Base-by-base conservation (phyloP, 2,797 vertebrate species). In the Micropoecilia bifurca region DNA sequence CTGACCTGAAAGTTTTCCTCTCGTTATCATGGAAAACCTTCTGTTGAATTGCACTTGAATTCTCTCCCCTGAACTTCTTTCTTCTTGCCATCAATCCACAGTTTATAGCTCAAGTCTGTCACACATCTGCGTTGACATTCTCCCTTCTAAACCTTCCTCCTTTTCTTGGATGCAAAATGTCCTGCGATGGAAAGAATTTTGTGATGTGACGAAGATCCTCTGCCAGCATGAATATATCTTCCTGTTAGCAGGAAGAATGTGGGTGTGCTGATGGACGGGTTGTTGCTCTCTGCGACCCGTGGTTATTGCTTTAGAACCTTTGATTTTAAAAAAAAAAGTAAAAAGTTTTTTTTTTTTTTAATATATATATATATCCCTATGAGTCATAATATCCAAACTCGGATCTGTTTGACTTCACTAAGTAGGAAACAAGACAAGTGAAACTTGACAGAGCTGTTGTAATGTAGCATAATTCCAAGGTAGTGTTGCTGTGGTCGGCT, bases 221-320 rank as follows among this genome's bases (percentile, higher is more conserved):
- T 46, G 12, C 69, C 66, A 66, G 18, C 16, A 71, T 69, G 7
- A 83, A 74, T 79, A 53, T 25, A 20, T 81, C 6, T 77, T 41
- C 74, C 46, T 82, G 80, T 72, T 76, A 3, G 76, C 68, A n/a
- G 66, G 76, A 80, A 83, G 75, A 80, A 75, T 77, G 73, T 43
- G 57, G 43, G 73, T 43, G 50, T 77, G 30, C 63, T n/a, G 28
- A 28, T 41, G 79, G 46, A 22, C 50, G 18, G 45, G 47, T 33
- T 83, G 59, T 71, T 77, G 20, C 71, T 77, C 41, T 3, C n/a
- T 33, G 9, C 73, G 74, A 71, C 72, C 43, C 22, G 8, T 43
- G 18, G 53, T 43, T 45, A 14, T 48, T 72, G 61, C 78, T 12
- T 39, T 22, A 73, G 53, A 55, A 13, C 5, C 3, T 74, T 36